Percentiles rank a stretch among this genome's conserved stretches.
phyloP scores from a whole-genome alignment of 2,797 vertebrate genomes.

The Betta splendens region DNA sequence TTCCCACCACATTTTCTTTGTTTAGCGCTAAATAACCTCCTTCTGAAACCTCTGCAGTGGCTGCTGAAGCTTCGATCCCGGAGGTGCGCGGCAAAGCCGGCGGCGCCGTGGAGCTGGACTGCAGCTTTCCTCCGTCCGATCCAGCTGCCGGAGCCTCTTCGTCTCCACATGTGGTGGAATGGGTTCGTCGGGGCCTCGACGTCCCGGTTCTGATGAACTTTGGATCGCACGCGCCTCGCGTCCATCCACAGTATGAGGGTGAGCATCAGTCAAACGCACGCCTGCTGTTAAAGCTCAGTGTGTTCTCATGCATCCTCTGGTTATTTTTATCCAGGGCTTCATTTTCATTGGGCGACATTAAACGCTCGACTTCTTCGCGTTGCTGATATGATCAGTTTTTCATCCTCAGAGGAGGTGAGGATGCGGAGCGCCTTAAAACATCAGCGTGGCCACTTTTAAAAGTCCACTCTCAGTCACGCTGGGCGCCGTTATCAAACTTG shows the following conservation, averaged over 20 bases:
- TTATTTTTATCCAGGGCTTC: neutral
- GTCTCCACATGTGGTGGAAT: slow-evolving; percentile 90
- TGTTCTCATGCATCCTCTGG: neutral
- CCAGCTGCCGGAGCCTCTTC: slow-evolving; percentile 31
- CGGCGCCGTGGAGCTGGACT: slow-evolving; percentile 83
- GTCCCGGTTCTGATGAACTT: slow-evolving; percentile 94
- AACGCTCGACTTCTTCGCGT: neutral
- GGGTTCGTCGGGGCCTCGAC: slow-evolving; percentile 90
- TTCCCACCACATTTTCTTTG: too few species aligned
- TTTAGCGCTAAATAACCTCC: too few species aligned
- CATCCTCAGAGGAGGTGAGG: neutral
- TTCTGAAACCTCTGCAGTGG: slow-evolving; percentile 33
- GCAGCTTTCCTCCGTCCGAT: slow-evolving; percentile 68
- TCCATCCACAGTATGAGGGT: slow-evolving; percentile 92
- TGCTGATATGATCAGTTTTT: neutral
- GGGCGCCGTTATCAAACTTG: too few species aligned
- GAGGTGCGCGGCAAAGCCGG: slow-evolving; percentile 83
- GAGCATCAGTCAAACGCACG: slow-evolving; percentile 40
- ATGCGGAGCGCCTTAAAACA: neutral
- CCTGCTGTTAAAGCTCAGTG: neutral
- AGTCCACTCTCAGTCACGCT: too few species aligned
- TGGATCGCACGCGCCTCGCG: slow-evolving; percentile 85
- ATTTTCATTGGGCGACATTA: neutral
- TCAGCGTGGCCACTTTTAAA: too few species aligned
- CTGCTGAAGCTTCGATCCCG: slow-evolving; percentile 21